phyloP scores from a whole-genome alignment of 2,113 vertebrate genomes.

The Nothoprocta perdicaria region DNA sequence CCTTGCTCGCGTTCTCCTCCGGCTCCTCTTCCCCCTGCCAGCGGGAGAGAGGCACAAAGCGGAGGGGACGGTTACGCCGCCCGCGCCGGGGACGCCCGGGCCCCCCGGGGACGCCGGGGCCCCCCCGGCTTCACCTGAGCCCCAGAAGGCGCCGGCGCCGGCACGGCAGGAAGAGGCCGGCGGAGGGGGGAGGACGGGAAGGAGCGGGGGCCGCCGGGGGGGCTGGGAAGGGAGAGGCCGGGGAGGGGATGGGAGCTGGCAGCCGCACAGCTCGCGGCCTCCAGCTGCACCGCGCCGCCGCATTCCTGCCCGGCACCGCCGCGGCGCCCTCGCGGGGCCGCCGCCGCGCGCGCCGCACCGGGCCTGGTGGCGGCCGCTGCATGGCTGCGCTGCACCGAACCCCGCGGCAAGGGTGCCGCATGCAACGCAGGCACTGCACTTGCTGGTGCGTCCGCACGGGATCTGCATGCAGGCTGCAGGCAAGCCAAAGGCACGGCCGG shows the following conservation, averaged over 20 bases:
- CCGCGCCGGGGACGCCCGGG: background rate
- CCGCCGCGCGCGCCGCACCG: too few relatives aligned
- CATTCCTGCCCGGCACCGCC: background rate
- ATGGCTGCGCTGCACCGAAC: too few relatives aligned
- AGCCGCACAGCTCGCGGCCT: background rate
- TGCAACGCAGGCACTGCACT: too few relatives aligned
- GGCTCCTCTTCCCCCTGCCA: slow-evolving; percentile 86
- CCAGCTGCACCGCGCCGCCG: background rate
- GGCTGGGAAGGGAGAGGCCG: slow-evolving; percentile 52
- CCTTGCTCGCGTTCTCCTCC: slow-evolving; percentile 79
- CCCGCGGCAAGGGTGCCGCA: too few relatives aligned
- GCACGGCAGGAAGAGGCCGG: slow-evolving; percentile 65
- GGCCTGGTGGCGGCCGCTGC: too few relatives aligned
- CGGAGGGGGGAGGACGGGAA: slow-evolving; percentile 52
- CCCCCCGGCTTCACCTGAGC: slow-evolving; percentile 32
- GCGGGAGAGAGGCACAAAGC: slow-evolving; percentile 28
- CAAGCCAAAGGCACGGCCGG: too few relatives aligned
- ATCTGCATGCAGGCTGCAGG: too few relatives aligned
- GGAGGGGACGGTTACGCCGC: background rate
- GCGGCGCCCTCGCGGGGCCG: too few relatives aligned
- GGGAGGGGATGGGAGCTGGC: slow-evolving; percentile 59
- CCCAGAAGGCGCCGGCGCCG: slow-evolving; percentile 16
- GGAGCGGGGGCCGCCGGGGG: slow-evolving; percentile 57
- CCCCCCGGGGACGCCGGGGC: rapidly evolving
- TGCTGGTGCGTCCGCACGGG: too few relatives aligned